A percentile compares a stretch with the other conserved stretches of the same genome.
Conservation (phyloP, 2,113 vertebrate species). For the Sciurus niger region DNA sequence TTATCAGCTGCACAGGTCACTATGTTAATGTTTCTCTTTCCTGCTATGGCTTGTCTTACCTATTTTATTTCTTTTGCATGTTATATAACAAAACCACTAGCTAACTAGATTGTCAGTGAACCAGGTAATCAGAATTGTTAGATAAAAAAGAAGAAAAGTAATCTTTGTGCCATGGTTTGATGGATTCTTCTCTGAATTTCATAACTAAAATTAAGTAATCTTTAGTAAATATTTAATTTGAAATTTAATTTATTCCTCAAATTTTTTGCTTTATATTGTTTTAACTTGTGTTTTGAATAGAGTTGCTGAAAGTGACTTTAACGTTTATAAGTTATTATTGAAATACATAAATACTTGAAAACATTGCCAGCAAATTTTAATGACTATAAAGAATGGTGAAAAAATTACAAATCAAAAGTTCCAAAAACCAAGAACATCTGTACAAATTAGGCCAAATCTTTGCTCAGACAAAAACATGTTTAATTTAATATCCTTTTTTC, state of each 20-base stretch:
- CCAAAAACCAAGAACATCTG: slow-evolving; percentile 11
- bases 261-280: slow-evolving; percentile 33
- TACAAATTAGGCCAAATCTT: slow-evolving; percentile 49
- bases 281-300: slow-evolving; percentile 49
- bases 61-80: slow-evolving; percentile 23
- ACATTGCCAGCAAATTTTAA: neutral
- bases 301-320: slow-evolving; percentile 20
- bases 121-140: slow-evolving; percentile 2
- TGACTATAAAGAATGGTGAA: slow-evolving; percentile 37
- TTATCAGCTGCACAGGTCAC: neutral
- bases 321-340: slow-evolving; percentile 28
- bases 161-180: neutral
- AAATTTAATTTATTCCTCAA: slow-evolving; percentile 47
- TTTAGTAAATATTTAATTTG: slow-evolving; percentile 47
- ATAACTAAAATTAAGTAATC: slow-evolving; percentile 45
- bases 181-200: slow-evolving; percentile 43
- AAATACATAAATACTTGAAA: slow-evolving; percentile 62
- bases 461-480: slow-evolving; percentile 50
- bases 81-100: slow-evolving; percentile 21
- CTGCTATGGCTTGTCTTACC: neutral
- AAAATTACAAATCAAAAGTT: slow-evolving; percentile 53
- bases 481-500: slow-evolving; percentile 24
- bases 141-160: neutral
- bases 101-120: slow-evolving; percentile 24
- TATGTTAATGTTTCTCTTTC: neutral